phyloP scores from a whole-genome alignment of 2,888 invertebrate species.

The Choreutis nemorana region DNA sequence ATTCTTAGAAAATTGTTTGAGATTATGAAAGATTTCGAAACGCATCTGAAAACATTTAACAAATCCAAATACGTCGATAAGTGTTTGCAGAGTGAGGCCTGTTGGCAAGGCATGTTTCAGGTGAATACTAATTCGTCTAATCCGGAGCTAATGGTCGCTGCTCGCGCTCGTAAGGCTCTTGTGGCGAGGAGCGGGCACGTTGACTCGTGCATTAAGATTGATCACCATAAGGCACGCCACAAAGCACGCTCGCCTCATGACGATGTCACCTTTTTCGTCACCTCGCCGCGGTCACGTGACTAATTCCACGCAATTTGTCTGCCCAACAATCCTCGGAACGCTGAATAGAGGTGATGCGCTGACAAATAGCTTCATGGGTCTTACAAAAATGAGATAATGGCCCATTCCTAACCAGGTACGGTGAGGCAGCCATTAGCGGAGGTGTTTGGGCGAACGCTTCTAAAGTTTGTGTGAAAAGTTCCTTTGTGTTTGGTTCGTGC shows the following conservation, averaged over 20 bases:
- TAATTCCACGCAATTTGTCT: constrained; percentile 63
- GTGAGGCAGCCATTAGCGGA: constrained; percentile 56
- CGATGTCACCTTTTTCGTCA: constrained; percentile 62
- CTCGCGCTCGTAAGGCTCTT: constrained; percentile 14
- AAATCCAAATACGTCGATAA: too few relatives aligned
- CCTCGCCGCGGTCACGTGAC: constrained; percentile 58
- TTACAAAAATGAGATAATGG: constrained; percentile 64
- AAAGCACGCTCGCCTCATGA: constrained; percentile 28
- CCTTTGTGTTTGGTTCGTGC: constrained; percentile 60
- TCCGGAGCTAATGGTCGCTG: constrained; percentile 24
- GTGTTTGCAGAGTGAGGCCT: too few relatives aligned
- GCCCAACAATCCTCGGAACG: constrained; percentile 45
- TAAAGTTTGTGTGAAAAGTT: constrained; percentile 57
- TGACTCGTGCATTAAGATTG: constrained; percentile 47
- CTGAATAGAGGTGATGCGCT: constrained; percentile 61
- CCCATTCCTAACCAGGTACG: constrained; percentile 55
- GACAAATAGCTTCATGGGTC: constrained; percentile 61
- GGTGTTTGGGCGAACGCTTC: constrained; percentile 63
- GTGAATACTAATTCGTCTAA: constrained; percentile 31
- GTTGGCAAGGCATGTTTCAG: too few relatives aligned
- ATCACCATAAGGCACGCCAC: constrained; percentile 41
- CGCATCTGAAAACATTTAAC: too few relatives aligned
- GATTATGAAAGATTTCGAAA: too few relatives aligned
- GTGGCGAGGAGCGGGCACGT: constrained; percentile 38
- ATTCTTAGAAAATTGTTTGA: too few relatives aligned